Conservation (phyloP, 2,113 vertebrate species). For the Rissa tridactyla region DNA sequence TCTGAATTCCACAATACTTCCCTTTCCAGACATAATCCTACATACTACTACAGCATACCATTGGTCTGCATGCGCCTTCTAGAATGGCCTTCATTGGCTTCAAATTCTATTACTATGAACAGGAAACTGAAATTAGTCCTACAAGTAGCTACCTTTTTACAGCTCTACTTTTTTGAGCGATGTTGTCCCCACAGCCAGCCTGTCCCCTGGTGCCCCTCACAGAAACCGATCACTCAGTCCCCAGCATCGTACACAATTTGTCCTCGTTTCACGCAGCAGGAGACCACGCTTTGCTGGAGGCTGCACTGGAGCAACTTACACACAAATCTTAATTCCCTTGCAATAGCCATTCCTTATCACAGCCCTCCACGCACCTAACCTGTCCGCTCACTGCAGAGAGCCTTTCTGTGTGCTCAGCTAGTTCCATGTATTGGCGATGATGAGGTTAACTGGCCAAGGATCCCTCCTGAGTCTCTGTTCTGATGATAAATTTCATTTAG, state of each 20-base stretch:
- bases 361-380: neutral
- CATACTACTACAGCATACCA: neutral
- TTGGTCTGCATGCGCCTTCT: neutral
- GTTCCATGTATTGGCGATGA: accelerated
- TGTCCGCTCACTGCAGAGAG: neutral
- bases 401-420: neutral
- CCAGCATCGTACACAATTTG: neutral
- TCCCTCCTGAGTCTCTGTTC: neutral
- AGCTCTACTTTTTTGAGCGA: neutral
- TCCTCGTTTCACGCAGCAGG: neutral
- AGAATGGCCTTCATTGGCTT: neutral
- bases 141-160: neutral
- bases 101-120: neutral
- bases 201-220: neutral
- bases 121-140: neutral
- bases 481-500: neutral
- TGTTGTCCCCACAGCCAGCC: neutral
- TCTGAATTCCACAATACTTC: neutral
- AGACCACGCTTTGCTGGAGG: neutral
- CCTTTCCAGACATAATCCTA: neutral
- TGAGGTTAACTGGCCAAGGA: neutral
- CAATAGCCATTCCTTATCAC: neutral
- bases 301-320: neutral
- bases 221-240: neutral
- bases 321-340: neutral